phyloP scores from a whole-genome alignment of 2,113 vertebrate species.

The Ellobius talpinus region DNA sequence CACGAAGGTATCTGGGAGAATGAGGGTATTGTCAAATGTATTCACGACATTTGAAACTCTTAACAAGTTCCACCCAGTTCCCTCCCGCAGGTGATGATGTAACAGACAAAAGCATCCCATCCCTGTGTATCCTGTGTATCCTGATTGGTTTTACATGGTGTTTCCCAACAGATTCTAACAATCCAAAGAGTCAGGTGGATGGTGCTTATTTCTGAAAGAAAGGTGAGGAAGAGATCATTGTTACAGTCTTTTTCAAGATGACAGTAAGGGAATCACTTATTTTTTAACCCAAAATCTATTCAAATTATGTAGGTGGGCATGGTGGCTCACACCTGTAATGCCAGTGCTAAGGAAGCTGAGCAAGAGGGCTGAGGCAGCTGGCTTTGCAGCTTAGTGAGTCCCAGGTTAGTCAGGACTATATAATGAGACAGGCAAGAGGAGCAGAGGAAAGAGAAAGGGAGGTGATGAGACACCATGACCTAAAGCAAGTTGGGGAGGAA shows the following conservation, averaged over 20 bases:
- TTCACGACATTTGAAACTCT: not conserved
- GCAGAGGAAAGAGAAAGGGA: not conserved
- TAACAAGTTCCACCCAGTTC: not conserved
- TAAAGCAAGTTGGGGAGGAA: not conserved
- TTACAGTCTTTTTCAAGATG: not conserved
- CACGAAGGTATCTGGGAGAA: not conserved
- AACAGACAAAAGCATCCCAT: not conserved
- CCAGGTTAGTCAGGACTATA: not conserved
- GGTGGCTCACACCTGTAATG: not conserved
- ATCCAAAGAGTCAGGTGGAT: not conserved
- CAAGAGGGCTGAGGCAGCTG: not conserved
- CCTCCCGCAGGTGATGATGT: not conserved
- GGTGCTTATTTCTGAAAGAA: constrained; percentile 8
- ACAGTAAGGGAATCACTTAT: constrained; percentile 8
- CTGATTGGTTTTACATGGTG: not conserved
- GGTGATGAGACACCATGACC: not conserved
- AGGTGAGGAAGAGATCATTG: not conserved
- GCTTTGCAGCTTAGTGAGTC: not conserved
- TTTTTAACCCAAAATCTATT: constrained; percentile 17
- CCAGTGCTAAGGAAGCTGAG: not conserved
- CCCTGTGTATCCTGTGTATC: not conserved
- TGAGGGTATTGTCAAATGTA: not conserved
- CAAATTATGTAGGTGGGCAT: not conserved
- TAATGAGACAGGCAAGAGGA: not conserved
- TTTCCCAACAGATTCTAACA: not conserved